Evolutionary conservation across 2,113 vertebrate genomes (phyloP), one percentile per base, ranked within the genome.

Genomic region (Pelodiscus sinensis): DNA sequence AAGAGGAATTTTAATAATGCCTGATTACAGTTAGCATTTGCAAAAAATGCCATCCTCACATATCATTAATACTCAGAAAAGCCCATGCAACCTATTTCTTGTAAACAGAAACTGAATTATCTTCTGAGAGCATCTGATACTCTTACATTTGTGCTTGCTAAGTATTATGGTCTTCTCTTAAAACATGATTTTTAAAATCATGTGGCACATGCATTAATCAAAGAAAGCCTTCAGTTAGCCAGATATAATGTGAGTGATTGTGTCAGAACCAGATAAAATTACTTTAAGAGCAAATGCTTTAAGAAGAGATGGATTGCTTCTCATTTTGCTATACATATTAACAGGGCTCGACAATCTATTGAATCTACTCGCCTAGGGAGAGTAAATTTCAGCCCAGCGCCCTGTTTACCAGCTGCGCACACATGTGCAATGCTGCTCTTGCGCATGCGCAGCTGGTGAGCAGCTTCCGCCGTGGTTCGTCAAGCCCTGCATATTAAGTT

Each of bases 41-140:
- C 25, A 75, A 89, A 94, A 25, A 89, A 90, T 65, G 81, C 73
- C 24, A 50, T 81, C 71, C 73, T 19, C 79, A 79, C 10, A 79
- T 81, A 90, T 54, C 52, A 35, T 18, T 90, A 89, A 92, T 82
- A 81, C 13, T 94, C 31, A 81, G 85, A 65, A 94, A 92, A 85
- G 11, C 9, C 65, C 68, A 77, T 57, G 75, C 80, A 96, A 54
- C 54, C 79, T 0, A 0, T 78, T 19, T 92, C 25, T 51, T 51
- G 18, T 71, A 35, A 81, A 81, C 13, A 83, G 3, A 4, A 12
- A 82, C 9, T 15, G 44, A 77, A 1, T 2, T 31, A 38, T 56
- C n/a, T 18, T 82, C 85, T 60, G 71, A 50, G 27, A 89, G 65
- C 60, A 57, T 27, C 86, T 6, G 7, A 44, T 44, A 81, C 24